A percentile compares a stretch with the other conserved stretches of the same genome.
These are phyloP conservation scores for Melipona quadrifasciata DNA, from an alignment of 1,140 invertebrate species.

Conservation along the genomic window DNA sequence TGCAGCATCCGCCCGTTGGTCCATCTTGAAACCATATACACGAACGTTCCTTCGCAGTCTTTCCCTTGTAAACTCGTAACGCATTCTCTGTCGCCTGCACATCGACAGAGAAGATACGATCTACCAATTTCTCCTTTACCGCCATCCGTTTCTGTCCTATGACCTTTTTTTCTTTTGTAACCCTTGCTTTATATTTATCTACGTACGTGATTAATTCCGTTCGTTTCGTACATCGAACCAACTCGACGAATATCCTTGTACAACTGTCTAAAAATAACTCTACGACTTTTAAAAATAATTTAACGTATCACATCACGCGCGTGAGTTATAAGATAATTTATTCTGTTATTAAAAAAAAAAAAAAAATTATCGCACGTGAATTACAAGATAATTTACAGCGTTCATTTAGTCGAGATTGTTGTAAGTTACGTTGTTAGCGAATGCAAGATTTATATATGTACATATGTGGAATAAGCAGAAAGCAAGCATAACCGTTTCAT, in stretches of 20 bases:
- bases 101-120: constrained; percentile 54
- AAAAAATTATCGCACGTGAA: neutral
- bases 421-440: neutral
- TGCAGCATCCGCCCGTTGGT: constrained; percentile 63
- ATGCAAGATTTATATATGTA: too few relatives aligned
- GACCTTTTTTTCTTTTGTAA: neutral
- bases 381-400: neutral
- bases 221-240: neutral
- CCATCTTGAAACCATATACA: constrained; percentile 55
- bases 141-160: neutral
- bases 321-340: too few relatives aligned
- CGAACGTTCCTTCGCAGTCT: constrained; percentile 37
- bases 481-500: neutral
- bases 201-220: neutral
- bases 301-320: too few relatives aligned
- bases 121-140: constrained; percentile 30
- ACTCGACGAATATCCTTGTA: neutral
- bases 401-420: neutral
- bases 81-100: constrained; percentile 55
- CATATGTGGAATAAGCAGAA: neutral
- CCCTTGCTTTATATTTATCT: neutral
- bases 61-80: constrained; percentile 44
- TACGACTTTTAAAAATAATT: too few relatives aligned
- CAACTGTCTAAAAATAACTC: too few relatives aligned
- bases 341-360: too few relatives aligned